Evolutionary conservation across 1,140 invertebrate species (phyloP).

Genomic region (Heliconius himera): DNA sequence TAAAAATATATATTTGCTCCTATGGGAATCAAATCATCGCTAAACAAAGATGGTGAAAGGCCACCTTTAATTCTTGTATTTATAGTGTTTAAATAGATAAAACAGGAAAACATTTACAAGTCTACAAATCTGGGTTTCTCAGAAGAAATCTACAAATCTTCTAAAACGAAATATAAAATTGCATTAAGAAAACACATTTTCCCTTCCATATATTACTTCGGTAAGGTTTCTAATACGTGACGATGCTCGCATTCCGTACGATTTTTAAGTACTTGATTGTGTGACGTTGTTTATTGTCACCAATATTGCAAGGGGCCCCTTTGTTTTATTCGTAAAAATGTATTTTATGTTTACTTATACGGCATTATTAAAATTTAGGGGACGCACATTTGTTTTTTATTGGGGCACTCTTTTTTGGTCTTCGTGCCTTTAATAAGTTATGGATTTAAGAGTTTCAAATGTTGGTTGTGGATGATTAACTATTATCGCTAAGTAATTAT

Average conservation of each 20-base stretch:
- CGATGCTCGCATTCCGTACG: conserved; percentile 32
- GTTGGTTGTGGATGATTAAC: no score
- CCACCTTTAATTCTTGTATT: no score
- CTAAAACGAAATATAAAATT: no score
- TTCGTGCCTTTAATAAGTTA: background rate
- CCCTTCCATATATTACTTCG: background rate
- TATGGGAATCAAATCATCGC: no score
- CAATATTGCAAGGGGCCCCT: conserved; percentile 39
- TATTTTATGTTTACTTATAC: conserved; percentile 20
- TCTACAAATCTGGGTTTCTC: no score
- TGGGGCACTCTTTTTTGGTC: background rate
- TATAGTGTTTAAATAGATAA: no score
- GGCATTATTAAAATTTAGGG: conserved; percentile 14
- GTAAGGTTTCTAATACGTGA: conserved; percentile 33
- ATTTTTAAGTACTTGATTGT: conserved; percentile 40
- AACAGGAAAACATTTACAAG: no score
- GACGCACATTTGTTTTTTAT: conserved; percentile 17
- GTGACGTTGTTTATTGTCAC: conserved; percentile 40
- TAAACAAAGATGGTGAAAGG: no score
- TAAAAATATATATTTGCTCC: no score
- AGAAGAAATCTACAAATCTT: no score
- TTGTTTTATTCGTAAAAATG: conserved; percentile 23
- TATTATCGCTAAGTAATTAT: background rate
- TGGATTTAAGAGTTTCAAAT: background rate
- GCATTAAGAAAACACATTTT: background rate